A percentile compares a stretch with the other conserved stretches of the same genome.
Conservation (phyloP, 2,797 vertebrate species). For the Siniperca scherzeri region DNA sequence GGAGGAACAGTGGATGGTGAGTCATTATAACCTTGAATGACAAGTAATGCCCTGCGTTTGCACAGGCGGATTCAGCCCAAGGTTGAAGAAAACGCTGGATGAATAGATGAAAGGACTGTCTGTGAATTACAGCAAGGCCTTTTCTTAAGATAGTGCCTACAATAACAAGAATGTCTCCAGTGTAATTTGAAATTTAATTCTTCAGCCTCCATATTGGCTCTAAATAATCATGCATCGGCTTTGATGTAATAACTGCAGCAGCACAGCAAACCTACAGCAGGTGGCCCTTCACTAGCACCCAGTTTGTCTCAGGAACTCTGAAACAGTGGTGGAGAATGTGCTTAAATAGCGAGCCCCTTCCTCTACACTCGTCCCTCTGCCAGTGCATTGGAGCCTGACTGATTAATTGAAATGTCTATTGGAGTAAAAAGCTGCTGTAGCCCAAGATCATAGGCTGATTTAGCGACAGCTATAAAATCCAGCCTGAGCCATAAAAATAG, state of each 20-base stretch:
- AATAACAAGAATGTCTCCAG: conserved; percentile 41
- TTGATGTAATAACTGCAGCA: conserved; percentile 46
- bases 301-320: conserved; percentile 9
- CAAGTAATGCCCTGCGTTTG: conserved; percentile 59
- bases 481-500: conserved; percentile 54
- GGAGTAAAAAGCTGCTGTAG: conserved; percentile 56
- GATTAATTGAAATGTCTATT: conserved; percentile 65
- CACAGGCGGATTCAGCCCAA: conserved; percentile 56
- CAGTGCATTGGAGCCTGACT: conserved; percentile 42
- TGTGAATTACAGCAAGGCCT: conserved; percentile 37
- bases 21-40: conserved; percentile 74
- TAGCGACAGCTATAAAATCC: conserved; percentile 61
- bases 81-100: conserved; percentile 57
- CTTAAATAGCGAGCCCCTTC: conserved; percentile 21
- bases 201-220: conserved; percentile 29
- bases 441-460: conserved; percentile 65
- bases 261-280: conserved; percentile 10
- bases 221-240: conserved; percentile 34
- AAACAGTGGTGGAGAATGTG: conserved; percentile 8
- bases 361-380: conserved; percentile 8
- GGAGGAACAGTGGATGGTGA: conserved; percentile 61
- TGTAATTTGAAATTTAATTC: conserved; percentile 55
- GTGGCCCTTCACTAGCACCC: conserved; percentile 3
- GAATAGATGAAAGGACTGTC: conserved; percentile 63
- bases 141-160: conserved; percentile 37